Conservation (phyloP, 92 coral and sea anemone genomes). For the Virgularia gustaviana region DNA sequence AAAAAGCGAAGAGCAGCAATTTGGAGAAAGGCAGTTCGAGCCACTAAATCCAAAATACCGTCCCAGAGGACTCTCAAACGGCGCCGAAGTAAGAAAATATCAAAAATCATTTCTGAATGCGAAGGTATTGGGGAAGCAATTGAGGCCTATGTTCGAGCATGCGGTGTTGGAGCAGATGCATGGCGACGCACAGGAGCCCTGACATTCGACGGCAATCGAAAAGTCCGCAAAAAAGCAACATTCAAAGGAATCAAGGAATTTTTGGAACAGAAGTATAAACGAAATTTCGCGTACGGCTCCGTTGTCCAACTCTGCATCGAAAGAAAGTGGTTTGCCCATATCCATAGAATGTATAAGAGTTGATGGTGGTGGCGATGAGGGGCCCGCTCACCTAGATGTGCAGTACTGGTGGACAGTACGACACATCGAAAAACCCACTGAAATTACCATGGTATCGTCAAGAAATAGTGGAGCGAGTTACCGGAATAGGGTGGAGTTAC, state of each 20-base stretch:
- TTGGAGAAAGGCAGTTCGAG: slow-evolving; percentile 28
- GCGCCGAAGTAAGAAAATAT: slow-evolving; percentile 48
- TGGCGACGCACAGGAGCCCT: slow-evolving; percentile 61
- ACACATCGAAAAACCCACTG: slow-evolving; percentile 28
- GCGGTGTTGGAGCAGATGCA: slow-evolving; percentile 59
- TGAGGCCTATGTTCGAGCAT: slow-evolving; percentile 44
- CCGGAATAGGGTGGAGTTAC: slow-evolving; percentile 58
- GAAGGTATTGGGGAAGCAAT: slow-evolving; percentile 49
- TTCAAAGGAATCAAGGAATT: slow-evolving; percentile 57
- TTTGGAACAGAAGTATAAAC: slow-evolving; percentile 48
- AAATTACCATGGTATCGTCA: slow-evolving; percentile 46
- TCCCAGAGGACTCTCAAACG: slow-evolving; percentile 37
- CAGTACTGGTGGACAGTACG: slow-evolving; percentile 60
- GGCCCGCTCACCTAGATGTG: slow-evolving; percentile 43
- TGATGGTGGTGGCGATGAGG: slow-evolving; percentile 46
- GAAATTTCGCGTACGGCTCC: slow-evolving; percentile 46
- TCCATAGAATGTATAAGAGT: slow-evolving; percentile 37
- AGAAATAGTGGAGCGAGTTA: slow-evolving; percentile 60
- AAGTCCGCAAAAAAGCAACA: slow-evolving; percentile 49
- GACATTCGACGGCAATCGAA: slow-evolving; percentile 64
- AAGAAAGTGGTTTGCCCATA: slow-evolving; percentile 39
- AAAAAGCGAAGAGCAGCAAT: slow-evolving; percentile 33
- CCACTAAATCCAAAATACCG: slow-evolving; percentile 30
- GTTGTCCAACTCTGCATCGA: slow-evolving; percentile 70
- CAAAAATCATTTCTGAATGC: slow-evolving; percentile 38